Evolutionary conservation across 2,113 vertebrate species (phyloP), one percentile per base, ranked within the genome.

Genomic region (Pelodiscus sinensis): DNA sequence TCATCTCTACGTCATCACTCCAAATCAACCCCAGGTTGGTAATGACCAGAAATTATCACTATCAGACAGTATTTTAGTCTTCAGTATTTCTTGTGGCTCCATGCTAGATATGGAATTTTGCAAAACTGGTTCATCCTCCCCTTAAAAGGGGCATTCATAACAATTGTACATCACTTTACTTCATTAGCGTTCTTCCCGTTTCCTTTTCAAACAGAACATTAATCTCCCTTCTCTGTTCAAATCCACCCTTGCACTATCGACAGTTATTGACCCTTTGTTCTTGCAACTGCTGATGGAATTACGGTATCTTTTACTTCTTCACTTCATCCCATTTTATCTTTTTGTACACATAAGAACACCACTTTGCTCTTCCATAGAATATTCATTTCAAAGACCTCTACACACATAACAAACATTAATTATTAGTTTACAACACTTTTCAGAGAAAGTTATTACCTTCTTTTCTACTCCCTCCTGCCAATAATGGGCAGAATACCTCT

Each of bases 221-320:
- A 75, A 80, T 93, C 97, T 96, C 80, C 80, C 84, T 82, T 90
- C 94, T 87, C 22, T 71, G 88, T 96, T 96, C 78, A 95, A 92
- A 95, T 95, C 79, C 71, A 92, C 83, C 95, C 73, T 96, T 79
- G 85, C 91, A 90, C 81, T 50, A 35, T 88, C 65, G 58, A n/a
- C 85, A 92, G 91, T 84, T 87, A 94, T 60, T 44, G 79, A 85
- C 35, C 13, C 89, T 93, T 92, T 95, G 90, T 92, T 95, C 91
- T 90, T 14, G 10, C 52, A 92, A 94, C 81, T 85, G 91, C 12
- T 60, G 38, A 38, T 90, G 84, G 91, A 92, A 88, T 96, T 89
- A 73, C 57, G 78, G n/a, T 8, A 79, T 54, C 82, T 79, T 83
- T 31, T 65, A 84, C 71, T 54, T 71, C 79, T 82, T 44, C 68